A percentile compares a stretch with the other conserved stretches of the same genome.
Evolutionary conservation across 2,888 invertebrate species (phyloP).

Genomic region (Theristus sp.): DNA sequence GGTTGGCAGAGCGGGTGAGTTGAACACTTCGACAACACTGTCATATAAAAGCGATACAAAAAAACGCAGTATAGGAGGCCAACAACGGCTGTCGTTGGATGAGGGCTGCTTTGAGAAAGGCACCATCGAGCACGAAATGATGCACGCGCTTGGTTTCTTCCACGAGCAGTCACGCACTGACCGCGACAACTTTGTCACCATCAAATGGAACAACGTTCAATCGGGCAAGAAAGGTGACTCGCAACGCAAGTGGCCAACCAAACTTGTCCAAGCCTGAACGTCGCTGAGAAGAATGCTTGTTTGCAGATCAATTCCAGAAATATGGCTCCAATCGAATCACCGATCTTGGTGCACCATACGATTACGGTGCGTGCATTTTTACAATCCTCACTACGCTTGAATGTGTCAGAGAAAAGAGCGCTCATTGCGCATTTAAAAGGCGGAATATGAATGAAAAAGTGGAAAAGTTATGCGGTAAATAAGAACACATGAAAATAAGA

Average conservation of each 20-base stretch:
- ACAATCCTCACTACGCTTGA: too few relatives aligned
- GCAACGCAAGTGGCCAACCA: too few relatives aligned
- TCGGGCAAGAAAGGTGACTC: slow-evolving; percentile 20
- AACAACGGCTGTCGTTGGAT: slow-evolving; percentile 20
- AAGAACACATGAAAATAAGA: too few relatives aligned
- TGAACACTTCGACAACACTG: too few relatives aligned
- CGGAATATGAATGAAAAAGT: too few relatives aligned
- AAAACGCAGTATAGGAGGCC: slow-evolving; percentile 18
- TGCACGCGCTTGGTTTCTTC: slow-evolving; percentile 27
- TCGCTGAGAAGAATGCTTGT: too few relatives aligned
- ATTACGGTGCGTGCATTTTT: slow-evolving; percentile 14
- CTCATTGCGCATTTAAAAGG: too few relatives aligned
- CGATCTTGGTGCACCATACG: slow-evolving; percentile 21
- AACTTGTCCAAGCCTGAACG: too few relatives aligned
- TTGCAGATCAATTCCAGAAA: slow-evolving; percentile 17
- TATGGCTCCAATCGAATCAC: slow-evolving; percentile 24
- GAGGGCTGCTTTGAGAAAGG: slow-evolving; percentile 27
- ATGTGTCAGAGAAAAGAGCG: too few relatives aligned
- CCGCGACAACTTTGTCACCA: slow-evolving; percentile 21
- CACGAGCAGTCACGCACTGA: slow-evolving; percentile 18
- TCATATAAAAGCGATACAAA: too few relatives aligned
- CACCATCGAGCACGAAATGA: slow-evolving; percentile 22
- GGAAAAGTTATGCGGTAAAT: too few relatives aligned
- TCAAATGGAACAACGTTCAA: slow-evolving; percentile 25
- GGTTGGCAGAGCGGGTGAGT: slow-evolving; percentile 21